A percentile compares a stretch with the other conserved stretches of the same genome.
Evolutionary conservation across 2,113 vertebrate species (phyloP).

Genomic region (Aptenodytes forsteri): DNA sequence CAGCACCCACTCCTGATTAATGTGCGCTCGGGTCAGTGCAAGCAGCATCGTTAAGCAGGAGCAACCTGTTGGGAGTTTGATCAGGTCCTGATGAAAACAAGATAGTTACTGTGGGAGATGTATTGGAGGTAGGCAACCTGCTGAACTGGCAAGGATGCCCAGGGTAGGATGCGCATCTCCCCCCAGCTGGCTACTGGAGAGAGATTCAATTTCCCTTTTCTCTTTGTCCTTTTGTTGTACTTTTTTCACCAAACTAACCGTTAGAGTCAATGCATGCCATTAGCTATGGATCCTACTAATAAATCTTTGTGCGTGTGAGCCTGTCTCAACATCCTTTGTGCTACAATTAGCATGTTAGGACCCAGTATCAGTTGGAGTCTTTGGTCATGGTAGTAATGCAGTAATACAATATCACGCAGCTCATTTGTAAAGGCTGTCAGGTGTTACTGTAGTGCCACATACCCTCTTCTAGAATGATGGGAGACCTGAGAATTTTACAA

Average conservation of each 20-base stretch:
- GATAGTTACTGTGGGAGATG: background rate
- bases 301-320: background rate
- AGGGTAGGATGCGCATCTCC: background rate
- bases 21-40: fast-evolving
- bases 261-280: background rate
- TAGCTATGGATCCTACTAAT: background rate
- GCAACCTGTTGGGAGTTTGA: background rate
- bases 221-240: background rate
- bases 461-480: background rate
- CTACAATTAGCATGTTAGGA: background rate
- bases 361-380: background rate
- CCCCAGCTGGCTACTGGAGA: background rate
- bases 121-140: background rate
- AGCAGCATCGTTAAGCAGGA: background rate
- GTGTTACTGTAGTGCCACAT: background rate
- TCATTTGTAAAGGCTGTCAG: background rate
- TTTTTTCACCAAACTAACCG: background rate
- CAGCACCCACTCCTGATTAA: background rate
- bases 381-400: background rate
- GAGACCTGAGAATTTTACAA: background rate
- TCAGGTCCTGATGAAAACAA: background rate
- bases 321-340: background rate
- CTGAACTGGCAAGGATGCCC: background rate
- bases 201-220: background rate
- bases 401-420: background rate